Base-by-base conservation (phyloP, 2,113 vertebrate genomes). In the Progne subis region DNA sequence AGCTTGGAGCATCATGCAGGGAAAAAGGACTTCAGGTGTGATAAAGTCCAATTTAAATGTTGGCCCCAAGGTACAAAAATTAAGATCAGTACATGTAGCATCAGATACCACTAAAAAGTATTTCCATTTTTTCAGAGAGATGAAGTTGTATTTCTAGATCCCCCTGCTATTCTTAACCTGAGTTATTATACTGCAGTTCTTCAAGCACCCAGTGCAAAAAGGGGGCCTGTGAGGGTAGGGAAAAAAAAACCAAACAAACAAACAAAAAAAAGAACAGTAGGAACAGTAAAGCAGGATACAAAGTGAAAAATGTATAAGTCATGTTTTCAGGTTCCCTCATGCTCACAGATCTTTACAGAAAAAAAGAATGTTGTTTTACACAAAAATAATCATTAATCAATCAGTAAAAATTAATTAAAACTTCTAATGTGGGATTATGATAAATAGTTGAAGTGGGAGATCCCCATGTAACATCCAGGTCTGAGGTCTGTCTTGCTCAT, bases 41-140 rank as follows among this genome's bases (percentile, higher is more conserved):
- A 44, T 20, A 57, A 90, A 52, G 9, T 57, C 46, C 23, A 25
- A 88, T 83, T 69, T 82, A 82, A 94, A 89, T n/a, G 20, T 78
- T 93, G 94, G 37, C 83, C 44, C 39, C 23, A 81, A 20, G 85
- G 53, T 44, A 37, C 32, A 93, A 94, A 78, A 82, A n/a, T 19
- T 18, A 81, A 89, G 56, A 94, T 67, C 59, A 87, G 49, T 82
- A 60, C 14, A 68, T 67, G 76, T 90, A 57, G n/a, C 29, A 95
- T 50, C 34, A 53, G 55, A 49, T 83, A 46, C 7, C 50, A 69
- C 25, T 70, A 55, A 37, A 80, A 79, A 82, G 15, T 75, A 64
- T 75, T 95, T 92, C 59, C 12, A 26, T 93, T 79, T 92, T 84
- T 92, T 93, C 34, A 84, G 47, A 88, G 50, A 90, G 39, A 80